A percentile compares a stretch with the other conserved stretches of the same genome.
These are phyloP conservation scores for Pseudocheirus occidentalis DNA, from an alignment of 2,797 vertebrate species.

Conservation along the genomic window DNA sequence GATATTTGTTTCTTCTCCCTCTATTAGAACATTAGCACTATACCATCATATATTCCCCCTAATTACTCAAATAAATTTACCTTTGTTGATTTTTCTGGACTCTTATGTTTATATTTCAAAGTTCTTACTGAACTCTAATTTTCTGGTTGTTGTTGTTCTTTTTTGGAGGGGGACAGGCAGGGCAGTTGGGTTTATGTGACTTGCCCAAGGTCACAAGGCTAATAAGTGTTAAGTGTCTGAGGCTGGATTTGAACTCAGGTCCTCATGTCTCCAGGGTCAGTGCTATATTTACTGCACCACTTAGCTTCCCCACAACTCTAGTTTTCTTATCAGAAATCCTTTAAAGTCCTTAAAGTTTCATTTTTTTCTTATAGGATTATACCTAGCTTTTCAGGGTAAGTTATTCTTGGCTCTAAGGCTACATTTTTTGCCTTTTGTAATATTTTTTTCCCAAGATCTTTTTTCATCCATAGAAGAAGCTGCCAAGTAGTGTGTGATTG, in stretches of 20 bases:
- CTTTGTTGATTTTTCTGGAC: background rate
- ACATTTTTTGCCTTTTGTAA: background rate
- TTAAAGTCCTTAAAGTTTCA: background rate
- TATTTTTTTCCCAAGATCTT: background rate
- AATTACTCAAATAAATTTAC: background rate
- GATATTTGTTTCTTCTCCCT: background rate
- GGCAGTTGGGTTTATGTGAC: too few relatives aligned
- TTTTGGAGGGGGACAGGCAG: too few relatives aligned
- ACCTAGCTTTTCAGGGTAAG: background rate
- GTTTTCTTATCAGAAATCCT: background rate
- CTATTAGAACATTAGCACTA: background rate
- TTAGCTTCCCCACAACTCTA: background rate
- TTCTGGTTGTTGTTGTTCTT: background rate
- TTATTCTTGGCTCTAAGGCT: background rate
- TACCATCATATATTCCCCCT: background rate
- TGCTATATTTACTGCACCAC: too few relatives aligned
- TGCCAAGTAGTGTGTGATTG: background rate
- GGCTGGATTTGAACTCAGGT: too few relatives aligned
- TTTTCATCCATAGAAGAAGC: background rate
- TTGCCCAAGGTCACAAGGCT: too few relatives aligned
- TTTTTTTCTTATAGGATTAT: background rate
- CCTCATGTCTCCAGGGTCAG: too few relatives aligned
- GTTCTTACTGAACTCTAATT: background rate
- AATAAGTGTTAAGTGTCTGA: too few relatives aligned
- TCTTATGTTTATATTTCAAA: background rate